These are phyloP conservation scores for Acronicta alni DNA, from an alignment of 2,888 invertebrate genomes.

Conservation along the genomic window DNA sequence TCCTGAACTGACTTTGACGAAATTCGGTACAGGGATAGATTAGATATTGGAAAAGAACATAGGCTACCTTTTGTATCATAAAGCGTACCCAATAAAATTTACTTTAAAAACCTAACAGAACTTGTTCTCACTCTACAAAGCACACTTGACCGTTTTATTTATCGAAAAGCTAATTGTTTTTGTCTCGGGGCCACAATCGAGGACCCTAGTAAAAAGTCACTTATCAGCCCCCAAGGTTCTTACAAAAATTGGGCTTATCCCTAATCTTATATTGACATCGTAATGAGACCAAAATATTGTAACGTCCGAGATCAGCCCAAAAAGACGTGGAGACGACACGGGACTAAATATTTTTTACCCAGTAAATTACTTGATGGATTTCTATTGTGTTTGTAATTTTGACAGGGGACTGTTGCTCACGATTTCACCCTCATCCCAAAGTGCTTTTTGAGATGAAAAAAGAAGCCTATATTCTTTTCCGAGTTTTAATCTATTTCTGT, in stretches of 20 bases:
- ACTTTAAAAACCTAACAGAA: neutral
- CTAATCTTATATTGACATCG: constrained; percentile 89
- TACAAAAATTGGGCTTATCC: constrained; percentile 85
- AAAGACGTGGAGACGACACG: constrained; percentile 20
- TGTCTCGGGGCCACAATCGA: constrained; percentile 83
- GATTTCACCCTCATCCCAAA: too few species aligned
- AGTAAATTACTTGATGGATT: neutral
- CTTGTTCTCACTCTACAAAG: neutral
- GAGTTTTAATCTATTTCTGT: too few species aligned
- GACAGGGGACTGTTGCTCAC: too few species aligned
- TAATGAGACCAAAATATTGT: constrained; percentile 88
- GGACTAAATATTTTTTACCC: neutral
- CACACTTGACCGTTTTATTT: constrained; percentile 43
- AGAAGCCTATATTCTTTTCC: too few species aligned
- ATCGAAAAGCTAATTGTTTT: constrained; percentile 67
- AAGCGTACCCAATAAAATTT: too few species aligned
- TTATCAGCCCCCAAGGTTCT: constrained; percentile 70
- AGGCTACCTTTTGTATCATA: too few species aligned
- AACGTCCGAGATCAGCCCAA: constrained; percentile 64
- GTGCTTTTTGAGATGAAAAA: too few species aligned
- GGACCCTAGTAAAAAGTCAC: constrained; percentile 75
- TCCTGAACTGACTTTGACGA: too few species aligned
- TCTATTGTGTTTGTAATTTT: too few species aligned
- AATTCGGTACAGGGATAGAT: too few species aligned
- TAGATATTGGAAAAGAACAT: too few species aligned